These are phyloP conservation scores for Dromas ardeola DNA, from an alignment of 2,113 vertebrate species.

Conservation along the genomic window DNA sequence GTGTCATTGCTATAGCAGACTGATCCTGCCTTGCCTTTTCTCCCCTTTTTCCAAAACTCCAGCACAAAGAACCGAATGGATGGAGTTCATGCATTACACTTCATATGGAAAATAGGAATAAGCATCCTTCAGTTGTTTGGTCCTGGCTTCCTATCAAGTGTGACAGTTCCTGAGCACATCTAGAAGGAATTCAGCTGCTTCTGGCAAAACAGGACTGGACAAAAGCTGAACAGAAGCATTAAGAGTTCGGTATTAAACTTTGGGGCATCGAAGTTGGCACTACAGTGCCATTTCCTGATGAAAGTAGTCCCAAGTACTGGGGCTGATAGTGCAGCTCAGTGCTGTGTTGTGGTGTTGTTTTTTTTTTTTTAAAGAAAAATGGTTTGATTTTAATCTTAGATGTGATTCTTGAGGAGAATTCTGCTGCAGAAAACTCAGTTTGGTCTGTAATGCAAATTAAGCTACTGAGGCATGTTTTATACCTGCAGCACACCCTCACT, in stretches of 20 bases:
- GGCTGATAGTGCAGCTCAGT: neutral
- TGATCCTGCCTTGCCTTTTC: neutral
- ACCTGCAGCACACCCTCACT: neutral
- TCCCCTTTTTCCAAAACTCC: neutral
- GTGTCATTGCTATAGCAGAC: neutral
- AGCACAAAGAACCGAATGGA: neutral
- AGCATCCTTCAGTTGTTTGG: neutral
- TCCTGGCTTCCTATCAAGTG: neutral
- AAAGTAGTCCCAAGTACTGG: neutral
- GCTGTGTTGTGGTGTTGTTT: rapidly evolving
- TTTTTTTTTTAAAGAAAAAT: neutral
- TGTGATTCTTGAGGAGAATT: neutral
- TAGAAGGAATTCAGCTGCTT: neutral
- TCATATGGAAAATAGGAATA: neutral
- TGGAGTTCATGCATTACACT: neutral
- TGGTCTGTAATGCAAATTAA: neutral
- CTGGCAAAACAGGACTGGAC: neutral
- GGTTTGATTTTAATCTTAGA: neutral
- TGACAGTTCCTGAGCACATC: neutral
- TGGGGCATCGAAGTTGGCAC: neutral
- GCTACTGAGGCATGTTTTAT: neutral
- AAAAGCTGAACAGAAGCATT: neutral
- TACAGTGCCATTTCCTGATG: neutral
- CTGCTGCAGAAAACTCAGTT: neutral
- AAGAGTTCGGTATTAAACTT: neutral